Conservation (phyloP, 2,113 vertebrate species). For the Ciconia stormi region DNA sequence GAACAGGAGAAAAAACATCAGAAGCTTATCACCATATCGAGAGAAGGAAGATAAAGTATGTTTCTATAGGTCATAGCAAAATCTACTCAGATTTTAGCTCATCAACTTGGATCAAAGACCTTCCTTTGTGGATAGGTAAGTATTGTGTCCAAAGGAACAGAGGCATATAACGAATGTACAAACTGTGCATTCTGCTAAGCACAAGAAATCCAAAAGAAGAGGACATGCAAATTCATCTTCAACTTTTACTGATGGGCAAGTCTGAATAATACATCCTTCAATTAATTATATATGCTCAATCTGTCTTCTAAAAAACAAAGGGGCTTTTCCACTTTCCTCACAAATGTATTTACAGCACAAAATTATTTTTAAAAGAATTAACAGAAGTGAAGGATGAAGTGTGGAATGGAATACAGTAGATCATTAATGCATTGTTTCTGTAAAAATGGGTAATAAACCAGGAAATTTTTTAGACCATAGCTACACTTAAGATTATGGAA, state of each 20-base stretch:
- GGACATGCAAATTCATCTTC: neutral
- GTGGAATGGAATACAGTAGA: neutral
- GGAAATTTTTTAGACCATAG: neutral
- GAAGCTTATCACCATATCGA: constrained; percentile 52
- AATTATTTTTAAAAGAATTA: neutral
- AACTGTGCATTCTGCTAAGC: neutral
- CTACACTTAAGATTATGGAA: neutral
- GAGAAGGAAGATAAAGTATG: constrained; percentile 6
- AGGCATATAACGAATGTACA: neutral
- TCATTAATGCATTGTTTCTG: neutral
- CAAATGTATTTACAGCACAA: neutral
- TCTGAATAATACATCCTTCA: neutral
- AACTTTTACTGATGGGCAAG: neutral
- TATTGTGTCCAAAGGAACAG: neutral
- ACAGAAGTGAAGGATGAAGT: neutral
- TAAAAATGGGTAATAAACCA: neutral
- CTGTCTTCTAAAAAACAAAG: neutral
- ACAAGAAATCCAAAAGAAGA: neutral
- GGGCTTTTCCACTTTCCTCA: neutral
- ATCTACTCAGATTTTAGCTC: constrained; percentile 23
- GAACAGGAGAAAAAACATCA: constrained; percentile 74
- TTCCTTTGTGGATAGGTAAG: neutral
- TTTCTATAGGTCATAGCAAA: constrained; percentile 17
- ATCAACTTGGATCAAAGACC: neutral
- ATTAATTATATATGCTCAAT: neutral